Evolutionary conservation across 2,797 vertebrate genomes (phyloP), one percentile per base, ranked within the genome.

Genomic region (Clangula hyemalis): DNA sequence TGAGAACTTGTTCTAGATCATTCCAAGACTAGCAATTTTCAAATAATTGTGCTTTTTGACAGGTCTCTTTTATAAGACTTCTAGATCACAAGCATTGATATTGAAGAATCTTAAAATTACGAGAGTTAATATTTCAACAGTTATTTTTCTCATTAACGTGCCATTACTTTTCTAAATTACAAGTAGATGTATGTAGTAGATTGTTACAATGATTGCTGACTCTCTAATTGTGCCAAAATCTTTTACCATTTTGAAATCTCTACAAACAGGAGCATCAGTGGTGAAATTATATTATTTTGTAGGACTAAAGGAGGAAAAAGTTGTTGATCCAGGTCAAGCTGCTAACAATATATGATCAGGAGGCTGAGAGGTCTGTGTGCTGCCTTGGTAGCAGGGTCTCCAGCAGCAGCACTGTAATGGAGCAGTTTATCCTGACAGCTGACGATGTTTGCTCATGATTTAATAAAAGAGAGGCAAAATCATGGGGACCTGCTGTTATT

Each of bases 401-500:
- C 11, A 51, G 65, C 53, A 91, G 91, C 32, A 57, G 24, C 83
- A 45, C 36, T 6, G n/a, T 11, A 8, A 30, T 25, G 49, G 75
- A 81, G 76, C 84, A 78, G 72, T 94, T 97, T 88, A 56, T 96
- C 91, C 93, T 95, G 91, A 69, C 91, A 94, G 73, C 47, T 53
- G 75, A 85, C 1, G 22, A 78, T 16, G n/a, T 86, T 94, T 97
- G 92, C 74, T 96, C 95, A 71, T 76, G 70, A 90, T 93, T 96
- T 97, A 96, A 93, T 93, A 94, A 83, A 69, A 93, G 81, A 74
- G 60, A 62, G 95, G 79, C 61, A 93, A 87, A 96, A 91, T 93
- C 66, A 83, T 3, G 19, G 90, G 78, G 89, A 94, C 64, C 28
- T 78, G 77, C 87, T 92, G 87, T 95, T 96, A 86, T 89, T 85